A percentile compares a stretch with the other conserved stretches of the same genome.
phyloP scores from a whole-genome alignment of 2,888 invertebrate species.

The Anthophora plumipes region DNA sequence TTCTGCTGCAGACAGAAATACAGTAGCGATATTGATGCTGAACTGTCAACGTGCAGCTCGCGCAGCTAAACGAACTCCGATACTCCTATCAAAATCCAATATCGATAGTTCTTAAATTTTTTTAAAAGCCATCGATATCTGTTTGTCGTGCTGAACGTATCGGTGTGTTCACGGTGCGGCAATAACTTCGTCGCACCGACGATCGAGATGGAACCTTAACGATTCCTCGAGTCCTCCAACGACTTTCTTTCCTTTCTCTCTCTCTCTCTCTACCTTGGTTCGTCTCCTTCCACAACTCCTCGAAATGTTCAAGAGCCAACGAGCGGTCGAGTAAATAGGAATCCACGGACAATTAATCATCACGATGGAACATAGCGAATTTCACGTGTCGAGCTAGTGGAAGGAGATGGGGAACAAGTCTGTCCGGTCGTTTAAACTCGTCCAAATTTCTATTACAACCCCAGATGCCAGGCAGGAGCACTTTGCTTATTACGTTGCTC shows the following conservation, averaged over 20 bases:
- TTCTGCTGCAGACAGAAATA: constrained; percentile 52
- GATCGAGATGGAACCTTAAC: neutral
- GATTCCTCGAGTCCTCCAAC: neutral
- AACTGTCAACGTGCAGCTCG: constrained; percentile 49
- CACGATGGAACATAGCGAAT: constrained; percentile 1
- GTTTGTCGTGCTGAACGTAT: constrained; percentile 18
- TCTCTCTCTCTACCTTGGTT: too few relatives aligned
- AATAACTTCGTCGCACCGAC: constrained; percentile 23
- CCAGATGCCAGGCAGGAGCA: constrained; percentile 48
- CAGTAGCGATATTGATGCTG: constrained; percentile 52
- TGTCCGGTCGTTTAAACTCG: constrained; percentile 40
- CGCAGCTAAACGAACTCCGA: constrained; percentile 52
- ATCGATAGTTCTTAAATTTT: constrained; percentile 55
- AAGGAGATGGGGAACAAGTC: too few relatives aligned
- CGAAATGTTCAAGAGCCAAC: neutral
- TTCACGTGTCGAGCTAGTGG: neutral
- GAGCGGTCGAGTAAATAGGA: constrained; percentile 26
- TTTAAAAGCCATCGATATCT: constrained; percentile 44
- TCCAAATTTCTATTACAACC: constrained; percentile 55
- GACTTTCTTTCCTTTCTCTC: neutral
- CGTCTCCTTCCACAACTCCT: too few relatives aligned
- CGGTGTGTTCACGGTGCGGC: neutral
- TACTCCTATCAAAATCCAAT: constrained; percentile 56
- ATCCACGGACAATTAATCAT: constrained; percentile 42
- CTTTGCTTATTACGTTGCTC: constrained; percentile 67